Conservation (phyloP, 2,113 vertebrate genomes). For the Drymodes brunneopygia region DNA sequence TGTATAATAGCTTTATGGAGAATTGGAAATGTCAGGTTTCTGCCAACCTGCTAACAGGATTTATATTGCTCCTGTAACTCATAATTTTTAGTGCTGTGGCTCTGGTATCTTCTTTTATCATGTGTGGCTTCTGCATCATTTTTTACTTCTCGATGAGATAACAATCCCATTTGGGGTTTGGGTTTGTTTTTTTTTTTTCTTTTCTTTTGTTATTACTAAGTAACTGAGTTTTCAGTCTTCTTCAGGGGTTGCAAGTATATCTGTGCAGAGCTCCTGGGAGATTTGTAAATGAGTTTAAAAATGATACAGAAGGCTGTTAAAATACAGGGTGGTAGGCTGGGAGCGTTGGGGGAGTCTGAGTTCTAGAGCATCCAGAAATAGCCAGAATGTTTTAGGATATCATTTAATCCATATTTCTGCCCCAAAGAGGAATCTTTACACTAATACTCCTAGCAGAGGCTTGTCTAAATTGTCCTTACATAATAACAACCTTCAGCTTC, state of each 20-base stretch:
- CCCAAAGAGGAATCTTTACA: not conserved
- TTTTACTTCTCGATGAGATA: not conserved
- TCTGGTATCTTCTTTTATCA: not conserved
- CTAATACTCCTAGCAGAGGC: not conserved
- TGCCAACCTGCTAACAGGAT: not conserved
- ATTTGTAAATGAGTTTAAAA: not conserved
- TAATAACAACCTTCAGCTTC: not conserved
- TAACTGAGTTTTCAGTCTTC: not conserved
- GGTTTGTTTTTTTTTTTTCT: too few relatives aligned
- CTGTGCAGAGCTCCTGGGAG: not conserved
- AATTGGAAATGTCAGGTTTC: not conserved
- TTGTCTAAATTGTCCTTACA: not conserved
- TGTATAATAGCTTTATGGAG: not conserved
- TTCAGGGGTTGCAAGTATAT: not conserved
- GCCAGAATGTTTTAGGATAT: not conserved
- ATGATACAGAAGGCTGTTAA: not conserved
- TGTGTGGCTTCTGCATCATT: not conserved
- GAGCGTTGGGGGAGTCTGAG: not conserved
- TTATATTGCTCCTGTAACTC: not conserved
- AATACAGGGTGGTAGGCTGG: not conserved
- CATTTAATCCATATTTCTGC: not conserved
- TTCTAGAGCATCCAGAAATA: not conserved
- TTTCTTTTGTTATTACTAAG: not conserved
- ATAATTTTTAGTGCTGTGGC: not conserved
- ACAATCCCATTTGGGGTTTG: not conserved